Base-by-base conservation (phyloP, 2,888 invertebrate genomes). In the Cheilosia vernalis region DNA sequence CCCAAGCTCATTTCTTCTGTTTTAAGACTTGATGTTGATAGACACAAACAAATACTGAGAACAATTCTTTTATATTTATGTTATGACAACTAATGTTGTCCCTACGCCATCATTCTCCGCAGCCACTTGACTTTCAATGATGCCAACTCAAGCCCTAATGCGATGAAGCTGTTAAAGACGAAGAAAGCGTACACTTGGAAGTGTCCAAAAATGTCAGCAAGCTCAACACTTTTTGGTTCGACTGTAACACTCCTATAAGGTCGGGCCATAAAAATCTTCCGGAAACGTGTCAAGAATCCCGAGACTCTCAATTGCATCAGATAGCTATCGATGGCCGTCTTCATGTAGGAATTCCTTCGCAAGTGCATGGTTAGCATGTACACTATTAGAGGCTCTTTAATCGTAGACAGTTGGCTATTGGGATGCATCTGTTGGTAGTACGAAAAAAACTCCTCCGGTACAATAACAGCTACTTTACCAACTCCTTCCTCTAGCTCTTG, bases 331-430 rank as follows among this genome's bases (percentile, higher is more conserved):
- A 64, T 30, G n/a, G 49, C 49, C 1, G 1, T 7, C n/a, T 21
- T 51, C 7, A 64, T 37, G n/a, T 49, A 64, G 10, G 64, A 64
- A 37, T 51, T 49, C 15, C 21, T 64, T 1, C 21, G 47, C 7
- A 64, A 37, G 37, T 64, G 30, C 33, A 64, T 49, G 1, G 27
- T 49, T 15, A 64, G 13, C 19, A 64, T 33, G 3, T 64, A 49
- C 7, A 51, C 51, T 5, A 64, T 4, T 1, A 64, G 13, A 2
- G 64, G 49, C 21, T 64, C 64, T 4, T 49, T 37, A n/a, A 64
- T 33, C 7, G 0, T 3, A 1, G 33, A 24, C 21, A 64, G 37
- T 13, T 3, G 17, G 19, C 19, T 49, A 0, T 21, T 4, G 13
- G 5, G 7, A 15, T 13, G 21, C 9, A 33, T 15, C 10, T 47